Percentiles rank a stretch among this genome's conserved stretches.
Evolutionary conservation across 2,888 invertebrate genomes (phyloP).

Genomic region (Cylindroiulus punctatus): DNA sequence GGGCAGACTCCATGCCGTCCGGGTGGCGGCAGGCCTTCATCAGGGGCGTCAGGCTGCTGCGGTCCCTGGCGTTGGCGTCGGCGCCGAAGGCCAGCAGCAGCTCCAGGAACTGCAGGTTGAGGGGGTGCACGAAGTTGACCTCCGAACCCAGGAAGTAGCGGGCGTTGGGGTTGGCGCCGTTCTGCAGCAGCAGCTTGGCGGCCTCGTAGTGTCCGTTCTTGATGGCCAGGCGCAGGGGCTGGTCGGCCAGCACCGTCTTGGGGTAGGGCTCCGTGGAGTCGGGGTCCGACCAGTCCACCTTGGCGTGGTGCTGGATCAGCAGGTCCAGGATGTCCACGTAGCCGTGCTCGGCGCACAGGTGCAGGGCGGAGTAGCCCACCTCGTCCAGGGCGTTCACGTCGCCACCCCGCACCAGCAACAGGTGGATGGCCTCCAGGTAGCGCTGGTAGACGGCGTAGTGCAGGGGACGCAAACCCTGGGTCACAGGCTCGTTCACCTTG

Average conservation of each 20-base stretch:
- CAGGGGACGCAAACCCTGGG: slow-evolving; percentile 85
- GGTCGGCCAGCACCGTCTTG: slow-evolving; percentile 70
- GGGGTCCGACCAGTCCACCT: slow-evolving; percentile 75
- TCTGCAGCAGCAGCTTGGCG: slow-evolving; percentile 75
- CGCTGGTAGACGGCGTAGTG: slow-evolving; percentile 94
- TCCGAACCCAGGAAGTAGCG: slow-evolving; percentile 92
- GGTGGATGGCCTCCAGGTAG: slow-evolving; percentile 77
- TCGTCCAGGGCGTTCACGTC: slow-evolving; percentile 86
- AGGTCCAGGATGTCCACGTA: slow-evolving; percentile 68
- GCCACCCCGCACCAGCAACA: slow-evolving; percentile 82
- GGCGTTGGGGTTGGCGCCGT: slow-evolving; percentile 90
- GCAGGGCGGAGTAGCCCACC: slow-evolving; percentile 90
- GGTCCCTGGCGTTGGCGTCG: slow-evolving; percentile 84
- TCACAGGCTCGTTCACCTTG: slow-evolving; percentile 80
- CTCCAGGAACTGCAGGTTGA: slow-evolving; percentile 82
- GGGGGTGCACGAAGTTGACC: slow-evolving; percentile 82
- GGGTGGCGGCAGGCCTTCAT: slow-evolving; percentile 74
- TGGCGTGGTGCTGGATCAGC: slow-evolving; percentile 79
- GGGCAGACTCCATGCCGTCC: slow-evolving; percentile 79
- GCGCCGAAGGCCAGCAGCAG: slow-evolving; percentile 86
- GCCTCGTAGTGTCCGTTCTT: slow-evolving; percentile 81
- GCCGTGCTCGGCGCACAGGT: slow-evolving; percentile 73
- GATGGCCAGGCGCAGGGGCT: slow-evolving; percentile 88
- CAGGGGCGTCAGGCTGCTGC: slow-evolving; percentile 86
- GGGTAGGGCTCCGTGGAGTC: slow-evolving; percentile 62